These are phyloP conservation scores for Fopius arisanus DNA, from an alignment of 1,140 invertebrate species.

Conservation along the genomic window DNA sequence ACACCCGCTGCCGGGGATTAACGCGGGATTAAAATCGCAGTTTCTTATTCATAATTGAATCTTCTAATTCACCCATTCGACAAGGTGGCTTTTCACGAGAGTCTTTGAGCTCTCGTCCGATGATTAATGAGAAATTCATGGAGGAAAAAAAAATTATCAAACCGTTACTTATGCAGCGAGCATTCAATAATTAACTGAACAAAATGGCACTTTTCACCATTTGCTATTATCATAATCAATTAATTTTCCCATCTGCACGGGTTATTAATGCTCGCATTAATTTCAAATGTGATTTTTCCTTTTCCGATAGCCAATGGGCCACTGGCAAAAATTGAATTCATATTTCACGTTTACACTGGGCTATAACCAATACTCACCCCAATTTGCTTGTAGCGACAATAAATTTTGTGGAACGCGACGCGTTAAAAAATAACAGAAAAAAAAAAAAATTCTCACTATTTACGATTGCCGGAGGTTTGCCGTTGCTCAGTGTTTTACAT, in stretches of 20 bases:
- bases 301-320: background rate
- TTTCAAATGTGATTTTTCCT: conserved; percentile 15
- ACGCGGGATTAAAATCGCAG: background rate
- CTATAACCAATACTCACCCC: conserved; percentile 14
- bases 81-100: background rate
- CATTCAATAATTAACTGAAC: no score
- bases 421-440: background rate
- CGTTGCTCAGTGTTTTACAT: conserved; percentile 13
- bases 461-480: conserved; percentile 7
- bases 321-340: conserved; percentile 12
- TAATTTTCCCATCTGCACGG: background rate
- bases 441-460: conserved; percentile 8
- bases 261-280: background rate
- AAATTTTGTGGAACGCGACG: background rate
- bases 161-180: no score
- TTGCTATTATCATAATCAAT: no score
- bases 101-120: background rate
- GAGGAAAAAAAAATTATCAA: no score
- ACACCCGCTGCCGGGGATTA: background rate
- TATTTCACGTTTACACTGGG: conserved; percentile 12
- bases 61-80: conserved; percentile 44
- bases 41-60: conserved; percentile 39
- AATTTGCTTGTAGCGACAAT: conserved; percentile 18
- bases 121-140: no score
- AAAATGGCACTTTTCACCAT: no score